Evolutionary conservation across 35 echinoderm and acorn worm species (phyloP), one percentile per base, ranked within the genome.

Genomic region (Antedon bifida): DNA sequence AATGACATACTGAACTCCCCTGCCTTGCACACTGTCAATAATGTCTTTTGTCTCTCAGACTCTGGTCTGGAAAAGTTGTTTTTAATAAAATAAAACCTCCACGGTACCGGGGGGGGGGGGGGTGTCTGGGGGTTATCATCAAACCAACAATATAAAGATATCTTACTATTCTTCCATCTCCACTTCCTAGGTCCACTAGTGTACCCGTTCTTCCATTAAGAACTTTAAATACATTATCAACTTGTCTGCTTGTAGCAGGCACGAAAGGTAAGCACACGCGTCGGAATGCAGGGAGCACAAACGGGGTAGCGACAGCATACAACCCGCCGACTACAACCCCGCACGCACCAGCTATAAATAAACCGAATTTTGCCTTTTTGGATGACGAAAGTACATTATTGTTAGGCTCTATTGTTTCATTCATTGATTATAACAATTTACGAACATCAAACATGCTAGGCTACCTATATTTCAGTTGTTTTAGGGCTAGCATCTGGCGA

Each of bases 141-240:
- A 42, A 42, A 7, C 38, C 4, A 42, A 42, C 14, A 42, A 8
- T 1, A 77, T 31, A 7, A 7, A 33, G 19, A 14, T 77, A 9
- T 89, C 90, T 97, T 55, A 97, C 94, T 30, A 97, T 92, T 82
- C 94, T 92, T 19, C 94, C 94, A 79, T 97, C 94, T 31, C 94
- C 94, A 88, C 94, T 92, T 28, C 94, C 94, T 11, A 99, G 77
- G 84, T 99, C 95, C 26, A 93, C 85, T 26, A 99, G 38, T 3
- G 75, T 77, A 56, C 82, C 89, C 36, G 64, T 78, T 17, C 78
- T 81, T 32, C 73, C 56, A 1, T 81, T 13, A 29, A 93, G 36
- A 34, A 85, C 76, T 26, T 75, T 89, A 30, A 99, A 88, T 8
- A 99, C 95, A 88, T 99, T 99, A 5, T 86, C 44, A 33, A 99